phyloP scores from a whole-genome alignment of 2,888 invertebrate genomes.

The Notocelia uddmanniana region DNA sequence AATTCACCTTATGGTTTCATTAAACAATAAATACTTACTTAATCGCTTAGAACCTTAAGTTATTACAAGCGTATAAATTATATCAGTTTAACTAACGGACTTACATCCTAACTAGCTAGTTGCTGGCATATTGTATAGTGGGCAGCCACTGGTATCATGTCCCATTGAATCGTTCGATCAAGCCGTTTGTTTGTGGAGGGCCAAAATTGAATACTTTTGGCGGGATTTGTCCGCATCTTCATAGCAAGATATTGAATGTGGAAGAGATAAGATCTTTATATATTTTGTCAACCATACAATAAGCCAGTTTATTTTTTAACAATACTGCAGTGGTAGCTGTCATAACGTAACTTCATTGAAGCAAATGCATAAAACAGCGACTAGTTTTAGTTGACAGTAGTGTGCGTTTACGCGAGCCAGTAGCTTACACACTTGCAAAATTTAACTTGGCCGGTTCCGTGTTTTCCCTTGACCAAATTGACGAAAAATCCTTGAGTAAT shows the following conservation, averaged over 20 bases:
- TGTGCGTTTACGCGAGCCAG: background rate
- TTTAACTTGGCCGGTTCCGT: background rate
- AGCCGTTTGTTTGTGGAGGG: background rate
- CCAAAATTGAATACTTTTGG: background rate
- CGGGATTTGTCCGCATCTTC: background rate
- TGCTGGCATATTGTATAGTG: constrained; percentile 42
- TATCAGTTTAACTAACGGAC: constrained; percentile 68
- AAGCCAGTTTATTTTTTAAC: constrained; percentile 50
- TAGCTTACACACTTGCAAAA: background rate
- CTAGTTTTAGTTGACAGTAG: constrained; percentile 26
- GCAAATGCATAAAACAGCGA: constrained; percentile 36
- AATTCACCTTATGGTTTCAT: constrained; percentile 60
- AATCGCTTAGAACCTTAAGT: constrained; percentile 81
- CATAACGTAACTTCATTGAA: constrained; percentile 37
- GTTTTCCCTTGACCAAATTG: background rate
- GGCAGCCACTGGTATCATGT: constrained; percentile 15
- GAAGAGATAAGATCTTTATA: background rate
- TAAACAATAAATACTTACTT: constrained; percentile 80
- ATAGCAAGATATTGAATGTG: background rate
- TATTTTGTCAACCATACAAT: constrained; percentile 47
- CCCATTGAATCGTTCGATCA: background rate
- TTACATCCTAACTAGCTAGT: constrained; percentile 68
- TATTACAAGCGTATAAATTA: constrained; percentile 80
- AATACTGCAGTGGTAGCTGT: constrained; percentile 53
- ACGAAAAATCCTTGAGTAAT: background rate